A percentile compares a stretch with the other conserved stretches of the same genome.
Evolutionary conservation across 2,888 invertebrate species (phyloP).

Genomic region (Syrista parreyssii): DNA sequence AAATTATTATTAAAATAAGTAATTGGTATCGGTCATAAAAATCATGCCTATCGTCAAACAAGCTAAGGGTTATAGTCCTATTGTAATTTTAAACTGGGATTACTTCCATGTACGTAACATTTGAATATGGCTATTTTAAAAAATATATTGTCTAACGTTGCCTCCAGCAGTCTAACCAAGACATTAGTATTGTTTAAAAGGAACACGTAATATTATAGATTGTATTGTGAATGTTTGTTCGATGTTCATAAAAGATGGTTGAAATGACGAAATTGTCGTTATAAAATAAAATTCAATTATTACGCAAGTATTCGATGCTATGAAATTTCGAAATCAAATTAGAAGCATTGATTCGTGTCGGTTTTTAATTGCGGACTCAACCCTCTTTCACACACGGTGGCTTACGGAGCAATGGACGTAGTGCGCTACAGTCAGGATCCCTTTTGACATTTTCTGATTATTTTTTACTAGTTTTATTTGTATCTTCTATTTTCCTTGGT

Average conservation of each 20-base stretch:
- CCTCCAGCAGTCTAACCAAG: background rate
- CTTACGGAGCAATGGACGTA: background rate
- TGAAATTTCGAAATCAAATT: background rate
- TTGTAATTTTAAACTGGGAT: background rate
- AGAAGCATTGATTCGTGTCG: background rate
- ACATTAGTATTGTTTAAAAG: background rate
- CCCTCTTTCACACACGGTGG: background rate
- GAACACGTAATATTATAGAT: background rate
- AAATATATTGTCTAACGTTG: background rate
- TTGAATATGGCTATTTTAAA: background rate
- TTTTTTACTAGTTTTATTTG: conserved; percentile 2
- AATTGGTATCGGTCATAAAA: background rate
- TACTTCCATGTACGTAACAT: background rate
- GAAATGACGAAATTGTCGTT: too few species aligned
- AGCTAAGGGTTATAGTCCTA: background rate
- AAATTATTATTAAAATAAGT: background rate
- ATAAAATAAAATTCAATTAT: too few species aligned
- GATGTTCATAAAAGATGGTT: too few species aligned
- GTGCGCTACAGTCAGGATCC: background rate
- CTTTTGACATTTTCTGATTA: background rate
- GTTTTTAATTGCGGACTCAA: background rate
- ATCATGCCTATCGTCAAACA: background rate
- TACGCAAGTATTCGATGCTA: background rate
- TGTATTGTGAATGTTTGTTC: background rate
- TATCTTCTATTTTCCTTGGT: conserved; percentile 28